These are phyloP conservation scores for Anabacerthia variegaticeps DNA, from an alignment of 2,797 vertebrate species.

Conservation along the genomic window DNA sequence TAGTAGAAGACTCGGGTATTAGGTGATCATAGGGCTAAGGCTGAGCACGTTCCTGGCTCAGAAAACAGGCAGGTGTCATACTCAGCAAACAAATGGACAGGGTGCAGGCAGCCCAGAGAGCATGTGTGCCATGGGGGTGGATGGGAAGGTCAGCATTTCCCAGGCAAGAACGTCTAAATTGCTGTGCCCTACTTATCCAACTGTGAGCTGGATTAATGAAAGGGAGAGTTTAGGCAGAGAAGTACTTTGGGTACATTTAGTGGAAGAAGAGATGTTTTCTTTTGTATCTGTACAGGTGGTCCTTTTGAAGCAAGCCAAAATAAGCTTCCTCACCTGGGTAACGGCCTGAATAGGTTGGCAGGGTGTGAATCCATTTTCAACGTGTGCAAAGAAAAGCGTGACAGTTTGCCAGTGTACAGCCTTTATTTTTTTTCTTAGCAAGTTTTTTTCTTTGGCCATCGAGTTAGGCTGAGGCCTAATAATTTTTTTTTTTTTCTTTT, in stretches of 20 bases:
- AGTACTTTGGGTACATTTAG: constrained; percentile 9
- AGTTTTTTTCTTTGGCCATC: constrained; percentile 5
- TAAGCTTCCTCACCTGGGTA: constrained; percentile 33
- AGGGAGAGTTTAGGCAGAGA: constrained; percentile 6
- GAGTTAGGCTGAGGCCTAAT: not conserved
- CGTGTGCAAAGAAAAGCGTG: not conserved
- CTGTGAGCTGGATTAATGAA: constrained; percentile 47
- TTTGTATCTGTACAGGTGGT: constrained; percentile 54
- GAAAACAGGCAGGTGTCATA: not conserved
- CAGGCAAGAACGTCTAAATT: constrained; percentile 33
- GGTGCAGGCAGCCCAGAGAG: not conserved
- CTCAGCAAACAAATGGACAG: not conserved
- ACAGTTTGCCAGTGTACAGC: not conserved
- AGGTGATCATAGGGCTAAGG: not conserved
- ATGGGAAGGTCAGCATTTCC: not conserved
- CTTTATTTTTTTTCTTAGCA: constrained; percentile 18
- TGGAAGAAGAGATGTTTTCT: constrained; percentile 39
- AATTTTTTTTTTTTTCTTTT: not conserved
- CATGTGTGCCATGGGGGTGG: not conserved
- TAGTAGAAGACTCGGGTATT: not conserved
- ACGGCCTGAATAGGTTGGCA: constrained; percentile 28
- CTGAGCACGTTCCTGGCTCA: not conserved
- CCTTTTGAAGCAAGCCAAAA: constrained; percentile 52
- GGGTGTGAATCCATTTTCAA: not conserved
- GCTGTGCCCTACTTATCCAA: constrained; percentile 35